These are phyloP conservation scores for Kryptopterus vitreolus DNA, from an alignment of 2,797 vertebrate species.

Conservation along the genomic window DNA sequence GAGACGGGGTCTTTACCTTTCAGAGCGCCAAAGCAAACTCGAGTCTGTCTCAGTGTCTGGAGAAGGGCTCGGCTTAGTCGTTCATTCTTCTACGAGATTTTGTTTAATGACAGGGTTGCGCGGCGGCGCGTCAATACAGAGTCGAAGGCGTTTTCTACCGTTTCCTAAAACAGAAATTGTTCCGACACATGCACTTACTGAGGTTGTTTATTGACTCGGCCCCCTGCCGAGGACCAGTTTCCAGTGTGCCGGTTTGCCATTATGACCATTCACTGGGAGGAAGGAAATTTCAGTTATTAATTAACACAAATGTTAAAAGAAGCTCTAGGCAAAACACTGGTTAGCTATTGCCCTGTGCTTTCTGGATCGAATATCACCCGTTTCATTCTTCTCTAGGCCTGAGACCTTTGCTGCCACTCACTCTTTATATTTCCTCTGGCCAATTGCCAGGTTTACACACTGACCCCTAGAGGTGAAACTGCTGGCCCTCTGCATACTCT, in stretches of 20 bases:
- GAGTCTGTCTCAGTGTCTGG: conserved; percentile 32
- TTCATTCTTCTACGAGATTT: conserved; percentile 31
- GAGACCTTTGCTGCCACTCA: conserved; percentile 14
- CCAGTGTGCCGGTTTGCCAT: conserved; percentile 17
- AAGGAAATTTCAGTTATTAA: conserved; percentile 41
- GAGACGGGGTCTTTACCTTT: conserved; percentile 38
- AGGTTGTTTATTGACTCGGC: conserved; percentile 28
- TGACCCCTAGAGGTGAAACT: conserved; percentile 39
- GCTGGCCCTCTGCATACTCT: conserved; percentile 3
- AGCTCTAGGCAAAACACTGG: conserved; percentile 16
- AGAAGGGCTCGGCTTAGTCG: not conserved
- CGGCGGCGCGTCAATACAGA: not conserved
- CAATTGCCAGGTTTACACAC: conserved; percentile 22
- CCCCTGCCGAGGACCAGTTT: conserved; percentile 29
- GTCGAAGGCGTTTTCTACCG: not conserved
- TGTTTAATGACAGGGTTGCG: conserved; percentile 17
- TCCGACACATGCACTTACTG: conserved; percentile 16
- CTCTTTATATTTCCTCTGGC: conserved; percentile 17
- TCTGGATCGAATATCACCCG: not conserved
- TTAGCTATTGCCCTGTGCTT: conserved; percentile 33
- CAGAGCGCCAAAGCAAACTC: conserved; percentile 33
- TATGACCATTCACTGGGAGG: not conserved
- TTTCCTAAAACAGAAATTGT: conserved; percentile 19
- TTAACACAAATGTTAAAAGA: conserved; percentile 41
- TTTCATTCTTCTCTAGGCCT: conserved; percentile 18